Evolutionary conservation across 2,797 vertebrate species (phyloP), one percentile per base, ranked within the genome.

Genomic region (Novumbra hubbsi): DNA sequence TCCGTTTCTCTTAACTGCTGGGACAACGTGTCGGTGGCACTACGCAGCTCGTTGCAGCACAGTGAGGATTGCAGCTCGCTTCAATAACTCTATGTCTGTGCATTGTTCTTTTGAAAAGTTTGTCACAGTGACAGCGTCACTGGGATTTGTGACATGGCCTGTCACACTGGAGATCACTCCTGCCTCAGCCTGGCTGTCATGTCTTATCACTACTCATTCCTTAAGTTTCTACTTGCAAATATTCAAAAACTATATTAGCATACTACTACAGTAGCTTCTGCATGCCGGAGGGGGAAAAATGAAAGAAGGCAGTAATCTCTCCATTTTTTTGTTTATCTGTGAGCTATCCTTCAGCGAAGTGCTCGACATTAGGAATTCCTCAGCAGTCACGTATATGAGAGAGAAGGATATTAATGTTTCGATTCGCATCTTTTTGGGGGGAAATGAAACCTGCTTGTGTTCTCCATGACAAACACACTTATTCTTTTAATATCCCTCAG

Each of bases 341-440:
- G 68, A 92, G 92, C 92, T 91, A 92, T 93, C 91, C 92, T 93
- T 94, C 92, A 94, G 92, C 90, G 87, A 89, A 91, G 89, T 90
- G 89, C 88, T 90, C 89, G 87, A 87, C 88, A 86, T 87, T 84
- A 62, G 81, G 86, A 85, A 88, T 91, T 89, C 91, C 88, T 89
- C 30, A 90, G 88, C 87, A 77, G 77, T 81, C 85, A 89, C 88
- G 90, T 91, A 90, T 90, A 85, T 85, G 87, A 90, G 84, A 88
- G 91, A 91, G 88, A 88, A 92, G 91, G 92, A 90, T 93, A 93
- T 93, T 93, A 92, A 92, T 92, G 90, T 94, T 93, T 91, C 90
- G 92, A 93, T 93, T 92, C 88, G 91, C 92, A 92, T 93, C 90
- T 93, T 68, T 12, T 27, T 65, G 9, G 41, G 41, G 32, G 17